Base-by-base conservation (phyloP, 2,113 vertebrate species). In the Ageneiosus marmoratus region DNA sequence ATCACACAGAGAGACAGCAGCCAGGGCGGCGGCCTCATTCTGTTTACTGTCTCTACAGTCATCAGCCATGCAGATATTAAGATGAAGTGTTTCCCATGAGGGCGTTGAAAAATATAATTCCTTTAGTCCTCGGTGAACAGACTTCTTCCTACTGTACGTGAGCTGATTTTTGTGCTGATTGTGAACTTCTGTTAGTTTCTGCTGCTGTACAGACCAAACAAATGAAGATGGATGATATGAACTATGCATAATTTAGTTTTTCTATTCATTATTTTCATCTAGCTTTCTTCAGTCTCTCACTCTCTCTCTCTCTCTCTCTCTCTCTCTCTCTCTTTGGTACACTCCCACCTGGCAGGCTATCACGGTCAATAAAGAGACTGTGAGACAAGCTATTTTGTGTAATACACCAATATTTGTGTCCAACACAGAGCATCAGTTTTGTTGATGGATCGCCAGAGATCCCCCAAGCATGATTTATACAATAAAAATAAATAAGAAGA, bases 41-140 rank as follows among this genome's bases (percentile, higher is more conserved):
- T 74, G 22, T 67, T 73, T 27, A 73, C 48, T 34, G 70, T 63
- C 82, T 67, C 48, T 32, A 56, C 48, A 80, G 73, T 74, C 55
- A 80, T 88, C 32, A 70, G 18, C 60, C 46, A 76, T 44, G 79
- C 83, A 51, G 74, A 75, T 62, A 85, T 87, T 83, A 77, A 69
- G 51, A 78, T 67, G 10, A 77, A 76, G 62, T 56, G 44, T 77
- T 80, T 60, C 34, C n/a, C 67, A 74, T 4, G 18, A 62, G 60
- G 60, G 73, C 16, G 22, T 29, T 34, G 18, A 53, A 55, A n/a
- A 76, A 24, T n/a, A n/a, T n/a, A 20, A 41, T 41, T 53, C 9
- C 53, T 83, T 83, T 44, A n/a, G 32, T 55, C 32, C 16, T 73
- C 44, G 44, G 69, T 73, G 44, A 34, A 2, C 7, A 72, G 51